These are phyloP conservation scores for Mus caroli DNA, from an alignment of 2,797 vertebrate genomes.

Conservation along the genomic window DNA sequence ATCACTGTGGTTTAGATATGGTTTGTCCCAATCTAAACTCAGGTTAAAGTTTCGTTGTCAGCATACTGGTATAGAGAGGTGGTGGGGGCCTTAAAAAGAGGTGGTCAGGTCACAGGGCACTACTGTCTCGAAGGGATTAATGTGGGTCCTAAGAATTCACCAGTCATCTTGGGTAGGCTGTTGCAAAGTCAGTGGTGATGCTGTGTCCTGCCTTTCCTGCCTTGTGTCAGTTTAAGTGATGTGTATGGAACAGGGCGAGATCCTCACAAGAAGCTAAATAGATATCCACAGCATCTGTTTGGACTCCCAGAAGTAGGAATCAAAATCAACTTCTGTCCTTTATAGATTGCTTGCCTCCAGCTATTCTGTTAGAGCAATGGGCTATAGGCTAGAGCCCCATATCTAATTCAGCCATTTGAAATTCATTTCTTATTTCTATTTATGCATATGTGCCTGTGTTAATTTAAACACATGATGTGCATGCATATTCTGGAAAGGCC, in stretches of 20 bases:
- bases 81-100: not conserved
- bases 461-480: not conserved
- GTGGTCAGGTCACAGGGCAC: no score
- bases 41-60: not conserved
- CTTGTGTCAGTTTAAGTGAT: not conserved
- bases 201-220: not conserved
- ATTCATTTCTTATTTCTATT: not conserved
- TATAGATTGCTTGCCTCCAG: not conserved
- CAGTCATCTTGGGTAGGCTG: not conserved
- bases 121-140: not conserved
- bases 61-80: not conserved
- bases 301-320: not conserved
- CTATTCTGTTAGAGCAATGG: not conserved
- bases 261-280: not conserved
- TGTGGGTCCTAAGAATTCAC: not conserved
- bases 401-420: constrained; percentile 26
- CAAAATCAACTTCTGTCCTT: not conserved
- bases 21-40: not conserved
- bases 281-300: not conserved
- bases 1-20: not conserved
- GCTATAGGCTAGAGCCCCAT: not conserved
- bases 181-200: not conserved
- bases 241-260: not conserved
- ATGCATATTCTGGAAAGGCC: not conserved
- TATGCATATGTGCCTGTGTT: not conserved